Conservation (phyloP, 2,888 invertebrate species). For the Thereva unica region DNA sequence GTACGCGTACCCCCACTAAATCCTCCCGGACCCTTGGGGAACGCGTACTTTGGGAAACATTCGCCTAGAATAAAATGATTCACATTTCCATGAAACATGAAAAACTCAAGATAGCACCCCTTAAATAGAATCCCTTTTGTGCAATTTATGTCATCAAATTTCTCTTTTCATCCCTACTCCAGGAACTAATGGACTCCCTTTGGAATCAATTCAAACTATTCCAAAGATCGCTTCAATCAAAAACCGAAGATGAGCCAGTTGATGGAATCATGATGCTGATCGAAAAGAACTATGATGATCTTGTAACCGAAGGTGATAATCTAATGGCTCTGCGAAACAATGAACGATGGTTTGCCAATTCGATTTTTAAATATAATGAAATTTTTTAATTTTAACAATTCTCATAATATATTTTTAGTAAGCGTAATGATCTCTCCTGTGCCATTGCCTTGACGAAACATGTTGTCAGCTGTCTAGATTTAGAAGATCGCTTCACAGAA, state of each 20-base stretch:
- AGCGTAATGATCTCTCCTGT: constrained; percentile 53
- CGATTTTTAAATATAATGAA: background rate
- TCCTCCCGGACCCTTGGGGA: no score
- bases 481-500: constrained; percentile 52
- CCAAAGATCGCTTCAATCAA: constrained; percentile 54
- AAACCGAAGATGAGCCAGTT: constrained; percentile 53
- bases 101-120: no score
- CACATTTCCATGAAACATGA: no score
- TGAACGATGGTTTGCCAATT: constrained; percentile 49
- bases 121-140: no score
- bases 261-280: constrained; percentile 56
- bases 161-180: background rate
- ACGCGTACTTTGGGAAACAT: no score
- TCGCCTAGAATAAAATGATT: no score
- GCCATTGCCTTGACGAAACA: constrained; percentile 50
- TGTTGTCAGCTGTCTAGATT: constrained; percentile 51
- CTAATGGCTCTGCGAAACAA: constrained; percentile 52
- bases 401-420: constrained; percentile 45
- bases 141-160: background rate
- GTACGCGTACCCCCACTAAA: no score
- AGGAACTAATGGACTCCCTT: constrained; percentile 50
- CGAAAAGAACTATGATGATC: constrained; percentile 56
- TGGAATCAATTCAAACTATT: constrained; percentile 57
- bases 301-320: constrained; percentile 55
- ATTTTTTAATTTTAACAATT: background rate